phyloP scores from a whole-genome alignment of 1,140 invertebrate species.

The Papilio polytes region DNA sequence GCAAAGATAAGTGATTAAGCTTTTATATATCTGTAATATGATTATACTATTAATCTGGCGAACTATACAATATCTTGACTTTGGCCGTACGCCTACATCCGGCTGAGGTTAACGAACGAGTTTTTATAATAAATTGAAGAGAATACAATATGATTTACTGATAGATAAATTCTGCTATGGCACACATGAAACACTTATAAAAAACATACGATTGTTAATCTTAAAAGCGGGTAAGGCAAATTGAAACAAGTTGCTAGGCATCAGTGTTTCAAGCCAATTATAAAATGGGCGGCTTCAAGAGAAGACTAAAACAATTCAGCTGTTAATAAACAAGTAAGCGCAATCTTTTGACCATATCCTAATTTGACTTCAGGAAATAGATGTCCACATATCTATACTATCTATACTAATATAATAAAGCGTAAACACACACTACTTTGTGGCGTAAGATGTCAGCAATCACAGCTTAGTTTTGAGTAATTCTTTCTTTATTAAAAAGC shows the following conservation, averaged over 20 bases:
- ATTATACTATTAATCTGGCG: background rate
- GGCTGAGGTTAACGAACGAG: slow-evolving; percentile 5
- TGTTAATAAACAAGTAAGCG: background rate
- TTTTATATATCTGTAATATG: background rate
- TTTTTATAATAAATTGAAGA: background rate
- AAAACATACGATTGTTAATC: background rate
- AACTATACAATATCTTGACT: background rate
- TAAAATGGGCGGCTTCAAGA: background rate
- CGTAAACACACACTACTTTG: too few species aligned
- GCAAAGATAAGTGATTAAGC: background rate
- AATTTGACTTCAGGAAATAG: background rate
- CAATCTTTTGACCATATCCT: background rate
- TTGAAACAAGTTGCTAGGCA: background rate
- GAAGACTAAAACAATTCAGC: background rate
- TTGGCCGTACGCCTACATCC: background rate
- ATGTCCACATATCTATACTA: too few species aligned
- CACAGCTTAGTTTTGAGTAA: too few species aligned
- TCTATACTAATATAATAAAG: too few species aligned
- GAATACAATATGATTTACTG: background rate
- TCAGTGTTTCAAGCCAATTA: background rate
- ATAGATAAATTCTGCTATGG: background rate
- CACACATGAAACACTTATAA: background rate
- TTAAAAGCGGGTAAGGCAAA: background rate
- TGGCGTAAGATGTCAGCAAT: too few species aligned
- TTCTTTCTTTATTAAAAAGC: too few species aligned